Evolutionary conservation across 2,888 invertebrate species (phyloP), one percentile per base, ranked within the genome.

Genomic region (Rutpela maculata): DNA sequence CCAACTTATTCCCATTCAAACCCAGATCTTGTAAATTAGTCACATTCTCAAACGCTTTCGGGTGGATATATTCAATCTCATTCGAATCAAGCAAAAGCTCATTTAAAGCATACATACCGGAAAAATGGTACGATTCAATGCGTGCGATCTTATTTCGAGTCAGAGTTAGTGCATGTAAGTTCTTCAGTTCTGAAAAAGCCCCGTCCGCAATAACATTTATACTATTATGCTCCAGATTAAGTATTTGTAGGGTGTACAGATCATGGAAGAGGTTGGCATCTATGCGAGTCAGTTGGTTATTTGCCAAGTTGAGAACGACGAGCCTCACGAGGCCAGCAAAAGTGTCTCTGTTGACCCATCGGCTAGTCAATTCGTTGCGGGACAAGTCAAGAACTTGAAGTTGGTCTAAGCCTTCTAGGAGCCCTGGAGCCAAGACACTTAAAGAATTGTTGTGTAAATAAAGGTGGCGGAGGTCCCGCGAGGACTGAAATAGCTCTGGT

Each of bases 401-500:
- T 87, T 95, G 94, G 85, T 94, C 93, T 79, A 96, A 90, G 77
- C 93, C 94, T 88, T 94, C 94, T 75, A 96, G 90, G 50, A 96
- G 90, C 59, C 95, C 95, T 12, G 95, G 95, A 12, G 95, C 95
- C 68, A 96, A 91, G 5, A 94, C 94, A 81, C 93, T 93, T 57
- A 96, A 88, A 10, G 95, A 94, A 88, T 96, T 96, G 87, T 96
- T 96, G 85, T 94, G 93, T 71, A 96, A 91, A 85, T 95, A 93
- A 83, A 96, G 91, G 88, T 95, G 94, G 78, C 93, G 92, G 62
- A 96, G 91, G 82, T 94, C 93, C 80, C 93, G 91, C n/a, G 94
- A 94, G 57, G 93, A 93, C 85, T 94, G 92, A 87, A 97, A 95
- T 87, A 96, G 90, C 87, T 95, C 95, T 50, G 95, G 94, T 9